A percentile compares a stretch with the other conserved stretches of the same genome.
phyloP scores from a whole-genome alignment of 2,113 vertebrate species.

The Lophura nycthemera region DNA sequence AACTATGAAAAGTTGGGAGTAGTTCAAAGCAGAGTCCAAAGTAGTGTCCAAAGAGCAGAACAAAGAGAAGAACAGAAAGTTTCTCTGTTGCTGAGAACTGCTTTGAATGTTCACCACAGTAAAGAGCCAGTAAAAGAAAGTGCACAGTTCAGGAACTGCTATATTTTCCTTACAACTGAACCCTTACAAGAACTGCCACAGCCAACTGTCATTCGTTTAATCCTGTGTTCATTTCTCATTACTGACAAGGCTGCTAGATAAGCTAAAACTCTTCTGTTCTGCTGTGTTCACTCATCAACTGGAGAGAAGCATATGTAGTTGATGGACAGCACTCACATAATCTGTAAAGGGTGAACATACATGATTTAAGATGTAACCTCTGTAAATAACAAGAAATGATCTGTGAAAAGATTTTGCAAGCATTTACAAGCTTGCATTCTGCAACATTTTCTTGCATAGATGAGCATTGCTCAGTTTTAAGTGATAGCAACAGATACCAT shows the following conservation, averaged over 20 bases:
- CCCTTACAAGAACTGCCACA: neutral
- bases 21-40: neutral
- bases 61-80: neutral
- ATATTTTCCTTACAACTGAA: neutral
- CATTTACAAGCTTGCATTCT: neutral
- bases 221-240: neutral
- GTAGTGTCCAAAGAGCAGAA: neutral
- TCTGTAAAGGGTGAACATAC: rapidly evolving
- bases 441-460: neutral
- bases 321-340: neutral
- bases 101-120: neutral
- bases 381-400: neutral
- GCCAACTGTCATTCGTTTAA: neutral
- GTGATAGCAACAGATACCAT: neutral
- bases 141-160: neutral
- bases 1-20: neutral
- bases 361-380: neutral
- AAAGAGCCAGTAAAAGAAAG: neutral
- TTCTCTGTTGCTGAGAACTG: neutral
- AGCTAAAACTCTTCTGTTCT: neutral
- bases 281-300: neutral
- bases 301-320: neutral
- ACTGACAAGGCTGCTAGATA: neutral
- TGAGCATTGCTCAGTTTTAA: neutral
- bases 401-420: neutral